Base-by-base conservation (phyloP, 2,888 invertebrate genomes). In the Phengaris alcon region DNA sequence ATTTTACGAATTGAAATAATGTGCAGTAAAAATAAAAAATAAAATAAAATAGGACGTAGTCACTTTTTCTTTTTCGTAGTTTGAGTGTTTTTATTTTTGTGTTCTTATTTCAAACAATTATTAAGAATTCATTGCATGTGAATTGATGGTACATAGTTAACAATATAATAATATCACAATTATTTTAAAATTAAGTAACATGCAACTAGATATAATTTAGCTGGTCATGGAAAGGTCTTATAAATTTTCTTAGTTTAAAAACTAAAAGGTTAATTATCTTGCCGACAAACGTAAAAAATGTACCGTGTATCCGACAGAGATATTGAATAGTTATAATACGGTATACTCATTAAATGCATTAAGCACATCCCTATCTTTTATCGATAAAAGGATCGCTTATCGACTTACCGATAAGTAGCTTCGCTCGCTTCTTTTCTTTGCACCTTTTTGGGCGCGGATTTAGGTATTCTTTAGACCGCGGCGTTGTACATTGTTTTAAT, bases 341-440 rank as follows among this genome's bases (percentile, higher is more conserved):
- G 22, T 70, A 15, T 15, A 51, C 51, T 70, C 51, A 51, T 51
- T 22, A 70, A 70, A 10, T 51, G n/a, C 70, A 10, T 51, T 70
- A 70, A 70, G 70, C 15, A 70, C 70, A 51, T 70, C 70, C 51
- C 70, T 70, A 70, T 51, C 70, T 48, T 52, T 52, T 70, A 52
- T 70, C 70, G 72, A 72, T 52, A 72, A 72, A 72, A 54, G 22
- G 72, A 72, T 22, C 52, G 72, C 54, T 72, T 72, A 51, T 72
- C 52, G 72, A 12, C 69, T 70, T 72, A 72, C 22, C 72, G 52
- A 72, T 72, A 72, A 72, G 72, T 64, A 52, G 22, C 72, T 15
- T 70, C 35, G 51, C 54, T 54, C 35, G 72, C 35, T 54, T 70
- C 51, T 51, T 70, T 72, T 70, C 51, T 52, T 48, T 72, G 72